Percentiles rank a stretch among this genome's conserved stretches.
Conservation (phyloP, 2,113 vertebrate species). For the Pterocles gutturalis region DNA sequence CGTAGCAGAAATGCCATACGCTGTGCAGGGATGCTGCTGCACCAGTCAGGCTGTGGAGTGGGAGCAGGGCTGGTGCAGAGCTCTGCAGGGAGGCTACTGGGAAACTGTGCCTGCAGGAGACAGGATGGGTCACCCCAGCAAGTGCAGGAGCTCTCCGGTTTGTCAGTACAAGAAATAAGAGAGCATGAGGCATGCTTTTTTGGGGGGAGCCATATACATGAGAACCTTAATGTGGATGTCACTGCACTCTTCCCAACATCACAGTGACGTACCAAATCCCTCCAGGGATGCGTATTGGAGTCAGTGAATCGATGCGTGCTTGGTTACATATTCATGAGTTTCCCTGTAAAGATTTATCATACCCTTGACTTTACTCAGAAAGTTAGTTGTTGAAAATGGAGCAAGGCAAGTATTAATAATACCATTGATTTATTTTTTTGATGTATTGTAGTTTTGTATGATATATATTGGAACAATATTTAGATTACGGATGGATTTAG, state of each 20-base stretch:
- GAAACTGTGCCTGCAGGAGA: not conserved
- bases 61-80: not conserved
- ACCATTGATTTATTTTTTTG: not conserved
- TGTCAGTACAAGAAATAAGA: not conserved
- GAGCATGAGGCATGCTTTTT: fast-evolving
- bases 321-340: not conserved
- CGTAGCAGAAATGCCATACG: fast-evolving
- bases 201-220: fast-evolving
- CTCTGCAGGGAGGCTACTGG: not conserved
- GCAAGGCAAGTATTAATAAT: not conserved
- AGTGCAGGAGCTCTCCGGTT: not conserved
- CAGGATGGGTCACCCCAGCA: not conserved
- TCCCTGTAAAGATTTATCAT: not conserved
- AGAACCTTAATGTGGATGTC: fast-evolving
- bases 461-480: not conserved
- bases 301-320: fast-evolving
- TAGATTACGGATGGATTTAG: not conserved
- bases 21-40: not conserved
- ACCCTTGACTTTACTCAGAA: not conserved
- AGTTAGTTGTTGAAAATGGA: not conserved
- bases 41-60: fast-evolving
- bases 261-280: not conserved
- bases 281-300: not conserved
- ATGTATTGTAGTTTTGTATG: not conserved
- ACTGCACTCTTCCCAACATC: not conserved